A percentile compares a stretch with the other conserved stretches of the same genome.
phyloP scores from a whole-genome alignment of 37 sponge, comb jelly and placozoan species.

The Aplysina aerophoba region DNA sequence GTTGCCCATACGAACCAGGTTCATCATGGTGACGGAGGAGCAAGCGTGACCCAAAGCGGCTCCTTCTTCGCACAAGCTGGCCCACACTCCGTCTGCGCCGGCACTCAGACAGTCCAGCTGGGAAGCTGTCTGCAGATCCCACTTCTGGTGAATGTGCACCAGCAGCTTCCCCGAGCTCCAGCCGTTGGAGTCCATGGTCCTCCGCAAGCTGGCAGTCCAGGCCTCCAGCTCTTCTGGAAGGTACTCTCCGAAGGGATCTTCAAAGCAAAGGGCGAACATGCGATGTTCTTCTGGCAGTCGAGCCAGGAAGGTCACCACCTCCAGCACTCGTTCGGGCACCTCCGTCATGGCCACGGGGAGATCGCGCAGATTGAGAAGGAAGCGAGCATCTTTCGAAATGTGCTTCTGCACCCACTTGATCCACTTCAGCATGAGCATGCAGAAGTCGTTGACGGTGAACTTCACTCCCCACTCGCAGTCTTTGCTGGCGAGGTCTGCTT shows the following conservation, averaged over 20 bases:
- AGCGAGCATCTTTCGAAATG: conserved; percentile 42
- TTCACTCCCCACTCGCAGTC: conserved; percentile 54
- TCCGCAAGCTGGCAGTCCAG: conserved; percentile 75
- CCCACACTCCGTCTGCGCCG: conserved; percentile 91
- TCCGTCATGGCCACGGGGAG: conserved; percentile 65
- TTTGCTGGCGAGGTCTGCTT: conserved; percentile 58
- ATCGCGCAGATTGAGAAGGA: conserved; percentile 81
- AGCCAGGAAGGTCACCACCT: conserved; percentile 62
- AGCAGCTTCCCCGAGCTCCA: conserved; percentile 74
- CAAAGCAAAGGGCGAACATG: conserved; percentile 64
- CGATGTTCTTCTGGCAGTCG: conserved; percentile 51
- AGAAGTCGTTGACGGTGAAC: conserved; percentile 64
- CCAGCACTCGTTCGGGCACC: conserved; percentile 62
- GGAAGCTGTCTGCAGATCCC: conserved; percentile 74
- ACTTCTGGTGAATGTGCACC: conserved; percentile 82
- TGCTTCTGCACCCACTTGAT: conserved; percentile 58
- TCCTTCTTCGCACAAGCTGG: conserved; percentile 86
- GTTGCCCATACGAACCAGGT: conserved; percentile 84
- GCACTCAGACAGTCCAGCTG: conserved; percentile 72
- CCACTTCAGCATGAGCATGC: conserved; percentile 59
- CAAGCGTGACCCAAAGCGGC: conserved; percentile 88
- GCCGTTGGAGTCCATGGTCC: conserved; percentile 71
- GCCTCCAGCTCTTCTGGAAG: conserved; percentile 81
- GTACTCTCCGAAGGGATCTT: conserved; percentile 78
- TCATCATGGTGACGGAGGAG: conserved; percentile 80